Conservation (phyloP, 1,140 invertebrate species). For the Ditylenchus dipsaci region DNA sequence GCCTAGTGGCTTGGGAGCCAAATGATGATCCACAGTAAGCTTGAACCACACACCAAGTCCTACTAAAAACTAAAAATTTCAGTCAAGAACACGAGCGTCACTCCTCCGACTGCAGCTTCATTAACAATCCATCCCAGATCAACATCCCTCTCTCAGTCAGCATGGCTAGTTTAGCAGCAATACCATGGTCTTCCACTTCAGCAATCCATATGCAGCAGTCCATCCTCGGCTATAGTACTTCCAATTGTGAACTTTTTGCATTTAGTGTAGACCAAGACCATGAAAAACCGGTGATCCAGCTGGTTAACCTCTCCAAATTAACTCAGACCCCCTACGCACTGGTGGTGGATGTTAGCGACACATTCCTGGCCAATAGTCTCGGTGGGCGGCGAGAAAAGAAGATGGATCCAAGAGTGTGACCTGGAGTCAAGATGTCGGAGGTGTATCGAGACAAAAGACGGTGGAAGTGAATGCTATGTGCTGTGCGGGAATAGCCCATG, state of each 20-base stretch:
- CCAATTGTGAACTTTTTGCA: conserved; percentile 18
- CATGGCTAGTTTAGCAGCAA: conserved; percentile 7
- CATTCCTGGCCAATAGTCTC: conserved; percentile 5
- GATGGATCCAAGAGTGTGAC: background rate
- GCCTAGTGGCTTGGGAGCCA: conserved; percentile 88
- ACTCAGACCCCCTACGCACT: conserved; percentile 2
- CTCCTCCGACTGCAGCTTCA: conserved; percentile 10
- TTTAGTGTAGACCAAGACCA: conserved; percentile 3
- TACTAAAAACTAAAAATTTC: no score
- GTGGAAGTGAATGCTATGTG: background rate
- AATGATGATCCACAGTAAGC: conserved; percentile 80
- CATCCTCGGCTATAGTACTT: conserved; percentile 1
- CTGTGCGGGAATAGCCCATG: background rate
- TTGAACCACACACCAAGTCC: no score
- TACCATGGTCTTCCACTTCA: background rate
- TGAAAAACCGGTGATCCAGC: conserved; percentile 2
- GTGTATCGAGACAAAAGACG: background rate
- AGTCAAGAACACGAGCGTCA: conserved; percentile 25
- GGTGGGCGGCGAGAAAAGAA: background rate
- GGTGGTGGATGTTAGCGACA: conserved; percentile 4
- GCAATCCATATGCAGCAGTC: background rate
- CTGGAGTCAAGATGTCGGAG: background rate
- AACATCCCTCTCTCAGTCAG: conserved; percentile 4
- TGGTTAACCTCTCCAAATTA: conserved; percentile 15
- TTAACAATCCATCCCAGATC: background rate